A percentile compares a stretch with the other conserved stretches of the same genome.
Evolutionary conservation across 2,797 vertebrate genomes (phyloP).

Genomic region (Pogoniulus pusillus): DNA sequence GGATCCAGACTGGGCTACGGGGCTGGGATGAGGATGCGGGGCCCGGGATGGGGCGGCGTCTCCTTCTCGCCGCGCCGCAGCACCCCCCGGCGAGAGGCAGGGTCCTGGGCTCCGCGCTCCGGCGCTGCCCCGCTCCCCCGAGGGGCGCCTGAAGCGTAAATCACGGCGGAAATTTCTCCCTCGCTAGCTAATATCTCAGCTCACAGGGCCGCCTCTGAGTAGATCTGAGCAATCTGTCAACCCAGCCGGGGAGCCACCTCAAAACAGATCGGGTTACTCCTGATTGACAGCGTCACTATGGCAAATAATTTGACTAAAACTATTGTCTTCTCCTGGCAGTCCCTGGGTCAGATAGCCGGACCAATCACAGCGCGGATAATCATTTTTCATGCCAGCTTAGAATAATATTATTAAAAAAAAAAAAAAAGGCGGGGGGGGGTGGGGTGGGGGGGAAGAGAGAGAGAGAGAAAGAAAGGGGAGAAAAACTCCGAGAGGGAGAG

Average conservation of each 20-base stretch:
- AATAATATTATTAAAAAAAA: slow-evolving; percentile 97
- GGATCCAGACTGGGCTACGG: background rate
- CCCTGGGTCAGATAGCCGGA: slow-evolving; percentile 96
- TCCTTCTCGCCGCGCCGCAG: slow-evolving; percentile 53
- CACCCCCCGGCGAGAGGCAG: slow-evolving; percentile 69
- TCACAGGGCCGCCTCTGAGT: slow-evolving; percentile 81
- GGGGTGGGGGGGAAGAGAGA: slow-evolving; percentile 29
- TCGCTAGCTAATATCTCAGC: slow-evolving; percentile 80
- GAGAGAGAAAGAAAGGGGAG: too few species aligned
- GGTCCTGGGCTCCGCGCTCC: slow-evolving; percentile 17
- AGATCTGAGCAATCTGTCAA: slow-evolving; percentile 88
- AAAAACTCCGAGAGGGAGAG: slow-evolving; percentile 73
- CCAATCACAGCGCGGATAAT: slow-evolving; percentile 98
- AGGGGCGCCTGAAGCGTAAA: slow-evolving; percentile 73
- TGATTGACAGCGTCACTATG: slow-evolving; percentile 99
- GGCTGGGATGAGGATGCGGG: slow-evolving; percentile 47
- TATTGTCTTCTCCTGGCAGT: slow-evolving; percentile 98
- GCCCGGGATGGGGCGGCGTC: slow-evolving; percentile 50
- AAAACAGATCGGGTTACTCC: slow-evolving; percentile 92
- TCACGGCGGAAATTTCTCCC: slow-evolving; percentile 65
- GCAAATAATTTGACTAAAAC: slow-evolving; percentile 99
- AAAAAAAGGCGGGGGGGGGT: background rate
- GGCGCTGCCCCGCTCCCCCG: background rate
- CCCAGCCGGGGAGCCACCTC: slow-evolving; percentile 91
- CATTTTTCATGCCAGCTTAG: slow-evolving; percentile 96